These are phyloP conservation scores for Pterophyllum scalare DNA, from an alignment of 2,113 vertebrate genomes.

Conservation along the genomic window DNA sequence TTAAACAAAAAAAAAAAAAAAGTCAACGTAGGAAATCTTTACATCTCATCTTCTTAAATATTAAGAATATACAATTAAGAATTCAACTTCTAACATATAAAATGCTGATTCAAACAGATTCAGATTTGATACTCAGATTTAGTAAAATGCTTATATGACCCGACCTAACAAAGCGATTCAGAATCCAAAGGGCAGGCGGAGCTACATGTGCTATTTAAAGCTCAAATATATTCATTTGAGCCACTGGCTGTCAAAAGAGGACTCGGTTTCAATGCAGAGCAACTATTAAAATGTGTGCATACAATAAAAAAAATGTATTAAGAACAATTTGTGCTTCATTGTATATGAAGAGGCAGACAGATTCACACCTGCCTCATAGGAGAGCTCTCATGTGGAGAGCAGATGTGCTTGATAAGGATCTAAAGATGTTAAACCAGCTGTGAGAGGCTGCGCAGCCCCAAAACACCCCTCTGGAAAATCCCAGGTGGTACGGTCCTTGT, in stretches of 20 bases:
- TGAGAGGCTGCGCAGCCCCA: background rate
- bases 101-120: background rate
- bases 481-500: slow-evolving; percentile 51
- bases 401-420: slow-evolving; percentile 60
- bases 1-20: background rate
- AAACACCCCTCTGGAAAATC: slow-evolving; percentile 54
- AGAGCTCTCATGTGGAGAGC: slow-evolving; percentile 70
- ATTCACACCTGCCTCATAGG: slow-evolving; percentile 55
- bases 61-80: background rate
- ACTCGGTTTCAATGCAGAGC: background rate
- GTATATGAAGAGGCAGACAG: slow-evolving; percentile 27
- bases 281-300: slow-evolving; percentile 9
- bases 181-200: background rate
- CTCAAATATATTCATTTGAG: background rate
- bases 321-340: slow-evolving; percentile 32
- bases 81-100: background rate
- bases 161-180: background rate
- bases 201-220: slow-evolving; percentile 25
- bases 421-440: slow-evolving; percentile 53
- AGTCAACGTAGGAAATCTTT: background rate
- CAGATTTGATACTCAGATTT: background rate
- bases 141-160: background rate
- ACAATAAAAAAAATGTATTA: slow-evolving; percentile 13
- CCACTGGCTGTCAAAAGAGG: background rate
- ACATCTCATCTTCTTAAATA: background rate